Evolutionary conservation across 2,888 invertebrate species (phyloP).

Genomic region (Leucophora obtusa): DNA sequence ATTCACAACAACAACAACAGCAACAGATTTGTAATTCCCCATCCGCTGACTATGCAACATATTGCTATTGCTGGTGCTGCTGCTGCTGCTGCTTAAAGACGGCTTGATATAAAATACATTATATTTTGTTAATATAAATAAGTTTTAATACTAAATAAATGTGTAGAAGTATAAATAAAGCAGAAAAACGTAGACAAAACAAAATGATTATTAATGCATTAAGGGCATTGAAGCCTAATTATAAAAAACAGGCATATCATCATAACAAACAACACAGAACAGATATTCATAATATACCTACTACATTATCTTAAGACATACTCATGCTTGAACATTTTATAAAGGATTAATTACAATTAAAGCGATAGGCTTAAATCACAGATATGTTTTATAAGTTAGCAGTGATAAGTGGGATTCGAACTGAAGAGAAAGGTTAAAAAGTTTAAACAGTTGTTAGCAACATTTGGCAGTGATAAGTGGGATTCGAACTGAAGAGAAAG

Average conservation of each 20-base stretch:
- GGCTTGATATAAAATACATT: conserved; percentile 56
- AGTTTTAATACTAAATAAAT: conserved; percentile 47
- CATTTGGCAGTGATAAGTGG: no score
- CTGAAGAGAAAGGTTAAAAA: no score
- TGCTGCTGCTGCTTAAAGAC: conserved; percentile 20
- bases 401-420: no score
- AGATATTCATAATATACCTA: not conserved
- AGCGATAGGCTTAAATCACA: not conserved
- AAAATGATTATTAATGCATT: conserved; percentile 63
- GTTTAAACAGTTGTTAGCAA: no score
- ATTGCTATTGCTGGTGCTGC: conserved; percentile 10
- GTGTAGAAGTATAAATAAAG: conserved; percentile 26
- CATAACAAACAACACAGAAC: not conserved
- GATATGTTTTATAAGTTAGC: no score
- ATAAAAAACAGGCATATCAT: conserved; percentile 43
- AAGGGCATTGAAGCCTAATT: conserved; percentile 63
- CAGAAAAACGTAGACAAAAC: not conserved
- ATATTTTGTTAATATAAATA: conserved; percentile 62
- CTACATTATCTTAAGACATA: not conserved
- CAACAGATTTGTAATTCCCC: conserved; percentile 37
- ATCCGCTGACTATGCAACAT: conserved; percentile 40
- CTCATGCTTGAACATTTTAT: not conserved
- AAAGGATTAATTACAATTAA: not conserved
- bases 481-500: no score
- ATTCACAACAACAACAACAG: conserved; percentile 49